Evolutionary conservation across 2,113 vertebrate species (phyloP), one percentile per base, ranked within the genome.

Genomic region (Notarius lentiginosus): DNA sequence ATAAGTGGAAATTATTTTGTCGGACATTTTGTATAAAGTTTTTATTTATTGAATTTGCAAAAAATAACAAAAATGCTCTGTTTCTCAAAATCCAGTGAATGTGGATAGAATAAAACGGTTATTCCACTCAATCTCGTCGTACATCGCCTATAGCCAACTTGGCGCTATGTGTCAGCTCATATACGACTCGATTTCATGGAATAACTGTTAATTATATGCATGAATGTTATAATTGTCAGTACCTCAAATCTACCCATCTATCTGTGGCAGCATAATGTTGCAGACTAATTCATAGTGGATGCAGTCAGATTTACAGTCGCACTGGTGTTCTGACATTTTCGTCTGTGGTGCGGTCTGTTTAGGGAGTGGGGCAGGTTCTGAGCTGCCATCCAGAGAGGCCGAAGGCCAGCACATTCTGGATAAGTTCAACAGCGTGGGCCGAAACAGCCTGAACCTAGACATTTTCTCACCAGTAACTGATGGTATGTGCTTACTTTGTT

Each of bases 391-490:
- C 92, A 92, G 95, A 92, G 96, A 97, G 90, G 92, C 92, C 34
- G 96, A 97, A 83, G 92, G 91, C 61, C 94, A 94, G 41, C 95
- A 91, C 88, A 93, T 56, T 89, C 60, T 92, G 84, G 95, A 90
- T 84, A 93, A 87, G 88, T 84, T 94, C 41, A 94, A 94, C 83
- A 92, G 92, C 58, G 92, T 94, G 76, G 86, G 94, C 60, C 94
- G 94, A 81, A 95, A 87, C 91, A 97, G 96, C 90, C 94, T 97
- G 87, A 97, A 94, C 89, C 94, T 97, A 90, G 96, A 97, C 87
- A 88, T 97, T 79, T 97, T 97, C 91, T 97, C 96, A 91, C 96
- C 96, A 34, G 41, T 97, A 79, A 92, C 96, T 93, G 96, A 97
- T 27, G 96, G 96, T 97, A 93, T 94, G 94, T 66, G 41, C 51